These are phyloP conservation scores for Heptranchias perlo DNA, from an alignment of 2,113 vertebrate genomes.

Conservation along the genomic window DNA sequence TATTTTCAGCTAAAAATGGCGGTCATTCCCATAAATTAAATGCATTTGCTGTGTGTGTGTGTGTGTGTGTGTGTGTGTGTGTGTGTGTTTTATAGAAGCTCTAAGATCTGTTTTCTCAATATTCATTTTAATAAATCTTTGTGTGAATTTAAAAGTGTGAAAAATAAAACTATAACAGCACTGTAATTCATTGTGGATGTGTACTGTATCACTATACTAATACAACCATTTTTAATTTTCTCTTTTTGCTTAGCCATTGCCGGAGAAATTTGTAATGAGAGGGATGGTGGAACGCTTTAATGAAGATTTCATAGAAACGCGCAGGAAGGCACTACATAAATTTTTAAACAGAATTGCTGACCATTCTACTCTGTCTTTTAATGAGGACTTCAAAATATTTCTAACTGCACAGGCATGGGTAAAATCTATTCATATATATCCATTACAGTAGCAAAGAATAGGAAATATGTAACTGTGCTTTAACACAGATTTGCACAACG, in stretches of 20 bases:
- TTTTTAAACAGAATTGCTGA: conserved; percentile 83
- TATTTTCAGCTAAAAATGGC: neutral
- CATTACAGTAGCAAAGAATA: neutral
- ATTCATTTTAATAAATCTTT: neutral
- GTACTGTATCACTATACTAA: neutral
- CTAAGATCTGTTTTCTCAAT: neutral
- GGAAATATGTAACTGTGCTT: neutral
- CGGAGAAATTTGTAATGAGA: conserved; percentile 93
- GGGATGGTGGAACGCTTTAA: conserved; percentile 94
- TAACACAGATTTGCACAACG: neutral
- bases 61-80: neutral
- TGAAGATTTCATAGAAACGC: conserved; percentile 86
- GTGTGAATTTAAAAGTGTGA: neutral
- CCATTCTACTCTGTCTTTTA: conserved; percentile 86
- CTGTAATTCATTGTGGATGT: neutral
- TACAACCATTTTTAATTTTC: conserved; percentile 16
- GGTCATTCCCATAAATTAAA: conserved; percentile 20
- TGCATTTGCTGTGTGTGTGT: neutral
- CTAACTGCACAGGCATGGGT: conserved; percentile 79
- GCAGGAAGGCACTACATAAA: conserved; percentile 79
- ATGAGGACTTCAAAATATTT: conserved; percentile 83
- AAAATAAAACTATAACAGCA: neutral
- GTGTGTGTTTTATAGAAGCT: neutral
- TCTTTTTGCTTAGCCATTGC: conserved; percentile 70
- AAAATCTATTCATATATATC: conserved; percentile 44